Evolutionary conservation across 1,140 invertebrate genomes (phyloP).

Genomic region (Drosophila miranda): DNA sequence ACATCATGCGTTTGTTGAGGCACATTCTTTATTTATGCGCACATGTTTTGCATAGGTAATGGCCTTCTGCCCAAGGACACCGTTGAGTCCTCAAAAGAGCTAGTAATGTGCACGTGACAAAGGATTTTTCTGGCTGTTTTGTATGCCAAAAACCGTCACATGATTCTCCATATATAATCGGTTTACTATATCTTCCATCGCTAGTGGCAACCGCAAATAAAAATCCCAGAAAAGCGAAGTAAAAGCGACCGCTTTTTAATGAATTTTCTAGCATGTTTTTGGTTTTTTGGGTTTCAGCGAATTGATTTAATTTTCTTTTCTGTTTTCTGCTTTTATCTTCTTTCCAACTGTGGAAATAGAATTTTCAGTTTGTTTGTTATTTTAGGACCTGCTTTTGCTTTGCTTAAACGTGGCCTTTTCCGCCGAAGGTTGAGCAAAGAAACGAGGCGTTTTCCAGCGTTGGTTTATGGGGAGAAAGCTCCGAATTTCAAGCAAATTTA

Average conservation of each 20-base stretch:
- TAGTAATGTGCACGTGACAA: conserved; percentile 58
- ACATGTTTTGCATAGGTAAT: conserved; percentile 77
- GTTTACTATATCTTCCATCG: too few species aligned
- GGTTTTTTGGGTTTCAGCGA: conserved; percentile 29
- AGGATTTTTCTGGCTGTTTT: conserved; percentile 11
- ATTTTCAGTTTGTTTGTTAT: conserved; percentile 62
- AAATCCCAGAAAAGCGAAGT: too few species aligned
- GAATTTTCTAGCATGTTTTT: conserved; percentile 63
- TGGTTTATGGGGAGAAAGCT: too few species aligned
- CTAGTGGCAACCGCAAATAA: too few species aligned
- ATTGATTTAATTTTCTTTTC: conserved; percentile 70
- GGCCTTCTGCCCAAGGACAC: conserved; percentile 20
- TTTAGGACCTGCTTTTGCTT: conserved; percentile 46
- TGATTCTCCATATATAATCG: too few species aligned
- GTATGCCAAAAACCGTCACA: too few species aligned
- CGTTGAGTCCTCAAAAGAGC: conserved; percentile 54
- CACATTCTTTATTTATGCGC: conserved; percentile 76
- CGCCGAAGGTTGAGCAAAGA: neutral
- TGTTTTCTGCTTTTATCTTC: conserved; percentile 58
- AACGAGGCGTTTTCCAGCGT: conserved; percentile 17
- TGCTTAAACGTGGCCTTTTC: conserved; percentile 21
- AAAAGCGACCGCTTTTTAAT: conserved; percentile 38
- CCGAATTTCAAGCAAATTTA: too few species aligned
- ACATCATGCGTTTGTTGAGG: neutral
- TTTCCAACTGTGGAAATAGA: conserved; percentile 65